These are phyloP conservation scores for Ariolimax columbianus DNA, from an alignment of 2,888 invertebrate species.

Conservation along the genomic window DNA sequence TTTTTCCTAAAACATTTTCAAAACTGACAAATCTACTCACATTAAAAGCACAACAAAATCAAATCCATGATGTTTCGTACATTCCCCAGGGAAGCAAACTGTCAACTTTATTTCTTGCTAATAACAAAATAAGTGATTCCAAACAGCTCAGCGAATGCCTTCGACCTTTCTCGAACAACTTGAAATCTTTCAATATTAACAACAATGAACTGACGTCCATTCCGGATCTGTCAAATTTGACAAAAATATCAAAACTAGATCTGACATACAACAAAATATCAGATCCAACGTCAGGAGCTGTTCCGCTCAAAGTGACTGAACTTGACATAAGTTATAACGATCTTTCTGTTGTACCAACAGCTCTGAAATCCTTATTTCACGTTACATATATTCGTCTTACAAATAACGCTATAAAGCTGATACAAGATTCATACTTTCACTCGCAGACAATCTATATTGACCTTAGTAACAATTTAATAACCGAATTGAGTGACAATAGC, in stretches of 20 bases:
- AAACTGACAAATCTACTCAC: not conserved
- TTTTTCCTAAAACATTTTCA: not conserved
- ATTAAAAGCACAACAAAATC: not conserved
- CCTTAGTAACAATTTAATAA: not conserved
- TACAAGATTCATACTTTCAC: not conserved
- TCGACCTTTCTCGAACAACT: not conserved
- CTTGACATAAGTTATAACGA: not conserved
- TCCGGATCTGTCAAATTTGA: not conserved
- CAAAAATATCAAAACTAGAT: not conserved
- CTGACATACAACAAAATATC: not conserved
- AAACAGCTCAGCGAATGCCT: not conserved
- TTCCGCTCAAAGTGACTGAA: not conserved
- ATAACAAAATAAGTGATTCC: not conserved
- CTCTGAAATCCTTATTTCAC: no score
- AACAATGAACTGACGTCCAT: not conserved
- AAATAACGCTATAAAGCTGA: not conserved
- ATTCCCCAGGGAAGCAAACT: not conserved
- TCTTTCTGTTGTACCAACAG: not conserved
- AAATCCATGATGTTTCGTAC: not conserved
- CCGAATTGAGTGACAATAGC: not conserved
- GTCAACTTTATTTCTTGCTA: not conserved
- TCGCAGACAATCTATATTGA: not conserved
- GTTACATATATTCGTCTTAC: not conserved
- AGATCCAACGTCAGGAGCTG: constrained; percentile 1
- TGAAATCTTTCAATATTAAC: not conserved